Evolutionary conservation across 64 coral and sea anemone species (phyloP).

Genomic region (Montipora sp.): DNA sequence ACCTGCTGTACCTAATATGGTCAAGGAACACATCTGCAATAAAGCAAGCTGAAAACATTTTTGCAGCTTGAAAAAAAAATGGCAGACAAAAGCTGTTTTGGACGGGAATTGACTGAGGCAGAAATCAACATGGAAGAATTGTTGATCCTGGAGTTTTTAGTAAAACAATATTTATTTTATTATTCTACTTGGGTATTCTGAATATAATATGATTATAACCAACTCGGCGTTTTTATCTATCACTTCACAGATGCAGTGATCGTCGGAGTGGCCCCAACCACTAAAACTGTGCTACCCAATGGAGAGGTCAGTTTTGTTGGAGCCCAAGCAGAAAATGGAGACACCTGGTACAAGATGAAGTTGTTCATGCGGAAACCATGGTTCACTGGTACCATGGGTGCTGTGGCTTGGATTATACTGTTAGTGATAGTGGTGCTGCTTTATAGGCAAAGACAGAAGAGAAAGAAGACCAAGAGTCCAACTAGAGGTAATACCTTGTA

Average conservation of each 20-base stretch:
- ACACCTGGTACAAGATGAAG: conserved; percentile 77
- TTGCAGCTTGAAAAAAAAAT: no score
- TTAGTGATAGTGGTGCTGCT: conserved; percentile 77
- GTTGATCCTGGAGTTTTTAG: no score
- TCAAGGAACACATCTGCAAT: no score
- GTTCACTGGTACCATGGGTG: conserved; percentile 87
- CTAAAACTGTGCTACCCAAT: neutral
- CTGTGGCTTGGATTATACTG: conserved; percentile 72
- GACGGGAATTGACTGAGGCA: no score
- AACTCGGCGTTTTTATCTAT: no score
- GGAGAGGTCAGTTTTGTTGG: conserved; percentile 57
- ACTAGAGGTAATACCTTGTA: conserved; percentile 27
- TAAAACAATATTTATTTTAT: no score
- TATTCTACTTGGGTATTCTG: no score
- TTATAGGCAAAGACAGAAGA: conserved; percentile 70
- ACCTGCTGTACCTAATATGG: no score
- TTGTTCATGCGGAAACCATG: conserved; percentile 78
- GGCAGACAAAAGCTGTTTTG: no score
- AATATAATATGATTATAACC: no score
- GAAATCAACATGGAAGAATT: no score
- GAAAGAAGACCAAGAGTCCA: conserved; percentile 35
- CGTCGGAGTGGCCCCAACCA: neutral
- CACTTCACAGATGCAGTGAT: neutral
- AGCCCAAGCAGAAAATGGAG: conserved; percentile 3
- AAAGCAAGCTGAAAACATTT: no score